These are phyloP conservation scores for Drosophila bipectinata DNA, from an alignment of 1,140 invertebrate genomes.

Conservation along the genomic window DNA sequence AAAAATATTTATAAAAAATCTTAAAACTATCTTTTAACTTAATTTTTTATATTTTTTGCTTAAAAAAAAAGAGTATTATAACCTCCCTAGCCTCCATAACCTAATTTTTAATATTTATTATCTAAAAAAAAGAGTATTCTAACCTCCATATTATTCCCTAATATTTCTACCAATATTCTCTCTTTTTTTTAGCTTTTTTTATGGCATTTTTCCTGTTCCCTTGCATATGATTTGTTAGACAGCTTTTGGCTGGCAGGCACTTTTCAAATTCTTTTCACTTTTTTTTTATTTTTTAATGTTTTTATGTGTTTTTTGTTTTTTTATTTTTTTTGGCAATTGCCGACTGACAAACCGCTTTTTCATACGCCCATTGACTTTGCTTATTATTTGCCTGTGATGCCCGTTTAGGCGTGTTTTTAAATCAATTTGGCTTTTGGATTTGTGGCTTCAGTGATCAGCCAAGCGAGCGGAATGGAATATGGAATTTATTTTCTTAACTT, in stretches of 20 bases:
- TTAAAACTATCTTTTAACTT: no score
- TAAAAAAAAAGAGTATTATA: no score
- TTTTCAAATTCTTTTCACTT: conserved; percentile 3
- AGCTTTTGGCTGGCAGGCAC: conserved; percentile 21
- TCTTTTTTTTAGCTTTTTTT: neutral
- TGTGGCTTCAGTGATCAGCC: conserved; percentile 6
- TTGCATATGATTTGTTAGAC: conserved; percentile 47
- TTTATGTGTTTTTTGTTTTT: neutral
- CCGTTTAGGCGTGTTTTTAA: conserved; percentile 27
- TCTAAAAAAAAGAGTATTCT: no score
- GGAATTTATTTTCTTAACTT: neutral
- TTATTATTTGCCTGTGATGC: conserved; percentile 32
- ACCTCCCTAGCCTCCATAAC: no score
- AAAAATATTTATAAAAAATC: no score
- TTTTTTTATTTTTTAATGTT: neutral
- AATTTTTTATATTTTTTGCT: no score
- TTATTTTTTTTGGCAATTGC: conserved; percentile 8
- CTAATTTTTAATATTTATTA: no score
- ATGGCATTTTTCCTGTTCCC: conserved; percentile 7
- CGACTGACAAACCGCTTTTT: conserved; percentile 38
- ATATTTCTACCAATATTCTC: conserved; percentile 3
- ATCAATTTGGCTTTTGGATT: conserved; percentile 35
- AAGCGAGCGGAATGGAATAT: conserved; percentile 28
- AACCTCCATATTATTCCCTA: neutral
- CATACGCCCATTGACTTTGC: conserved; percentile 43